These are phyloP conservation scores for Babylonia areolata DNA, from an alignment of 1,140 invertebrate species.

Conservation along the genomic window DNA sequence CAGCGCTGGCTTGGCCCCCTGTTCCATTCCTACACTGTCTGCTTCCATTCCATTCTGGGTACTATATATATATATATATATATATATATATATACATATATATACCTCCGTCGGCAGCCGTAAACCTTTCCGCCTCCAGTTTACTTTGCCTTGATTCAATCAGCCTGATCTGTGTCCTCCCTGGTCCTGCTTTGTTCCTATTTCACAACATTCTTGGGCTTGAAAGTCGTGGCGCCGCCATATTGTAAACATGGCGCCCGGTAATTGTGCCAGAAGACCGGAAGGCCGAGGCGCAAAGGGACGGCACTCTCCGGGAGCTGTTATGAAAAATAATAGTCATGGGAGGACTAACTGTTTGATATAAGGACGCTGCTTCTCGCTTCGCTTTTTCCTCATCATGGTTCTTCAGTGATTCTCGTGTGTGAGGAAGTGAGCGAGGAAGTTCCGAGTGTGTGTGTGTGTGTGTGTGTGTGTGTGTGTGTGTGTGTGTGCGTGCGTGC, in stretches of 20 bases:
- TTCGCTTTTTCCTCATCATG: too few species aligned
- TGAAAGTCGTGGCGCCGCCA: not conserved
- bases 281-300: not conserved
- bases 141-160: not conserved
- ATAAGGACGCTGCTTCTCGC: too few species aligned
- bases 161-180: not conserved
- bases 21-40: too few species aligned
- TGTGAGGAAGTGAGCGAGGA: too few species aligned
- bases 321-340: slow-evolving; percentile 3
- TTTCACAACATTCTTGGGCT: not conserved
- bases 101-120: not conserved
- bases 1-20: too few species aligned
- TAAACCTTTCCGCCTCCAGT: not conserved
- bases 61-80: too few species aligned
- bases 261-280: not conserved
- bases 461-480: too few species aligned
- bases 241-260: not conserved
- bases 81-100: too few species aligned
- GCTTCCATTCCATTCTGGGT: too few species aligned
- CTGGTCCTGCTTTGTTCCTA: not conserved
- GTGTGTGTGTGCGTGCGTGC: too few species aligned
- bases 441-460: too few species aligned
- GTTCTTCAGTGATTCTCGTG: too few species aligned
- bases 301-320: not conserved
- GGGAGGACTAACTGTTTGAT: not conserved